Evolutionary conservation across 2,113 vertebrate genomes (phyloP).

Genomic region (Tetrax tetrax): DNA sequence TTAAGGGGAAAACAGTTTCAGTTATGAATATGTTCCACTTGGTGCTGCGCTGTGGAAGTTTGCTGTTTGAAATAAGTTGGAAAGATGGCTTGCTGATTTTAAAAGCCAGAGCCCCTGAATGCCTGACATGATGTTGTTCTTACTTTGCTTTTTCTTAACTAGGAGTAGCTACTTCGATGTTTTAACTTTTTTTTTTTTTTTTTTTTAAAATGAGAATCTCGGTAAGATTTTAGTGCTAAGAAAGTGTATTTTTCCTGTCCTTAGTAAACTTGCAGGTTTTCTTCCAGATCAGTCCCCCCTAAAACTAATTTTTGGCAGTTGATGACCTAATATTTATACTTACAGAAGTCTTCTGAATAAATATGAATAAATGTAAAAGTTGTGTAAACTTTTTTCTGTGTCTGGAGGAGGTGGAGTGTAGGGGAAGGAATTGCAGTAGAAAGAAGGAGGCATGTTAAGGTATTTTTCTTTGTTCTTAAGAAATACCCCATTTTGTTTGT

Average conservation of each 20-base stretch:
- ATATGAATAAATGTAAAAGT: not conserved
- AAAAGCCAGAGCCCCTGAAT: not conserved
- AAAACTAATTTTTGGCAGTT: not conserved
- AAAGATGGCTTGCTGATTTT: not conserved
- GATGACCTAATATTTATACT: not conserved
- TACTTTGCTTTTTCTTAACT: not conserved
- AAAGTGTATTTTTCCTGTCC: not conserved
- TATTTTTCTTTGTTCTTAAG: not conserved
- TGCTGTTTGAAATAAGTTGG: not conserved
- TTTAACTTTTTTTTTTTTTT: not conserved
- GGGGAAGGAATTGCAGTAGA: not conserved
- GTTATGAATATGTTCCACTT: fast-evolving
- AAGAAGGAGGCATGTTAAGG: not conserved
- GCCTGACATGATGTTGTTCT: not conserved
- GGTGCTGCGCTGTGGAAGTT: not conserved
- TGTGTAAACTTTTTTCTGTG: not conserved
- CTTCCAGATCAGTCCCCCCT: not conserved
- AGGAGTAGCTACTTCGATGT: not conserved
- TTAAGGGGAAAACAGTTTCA: not conserved
- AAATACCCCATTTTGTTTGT: not conserved
- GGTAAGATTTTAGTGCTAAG: not conserved
- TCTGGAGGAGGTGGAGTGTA: not conserved
- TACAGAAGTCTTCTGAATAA: not conserved
- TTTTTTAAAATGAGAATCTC: not conserved
- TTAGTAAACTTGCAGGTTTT: not conserved